Evolutionary conservation across 64 coral and sea anemone genomes (phyloP).

Genomic region (Cladopsammia gracilis): DNA sequence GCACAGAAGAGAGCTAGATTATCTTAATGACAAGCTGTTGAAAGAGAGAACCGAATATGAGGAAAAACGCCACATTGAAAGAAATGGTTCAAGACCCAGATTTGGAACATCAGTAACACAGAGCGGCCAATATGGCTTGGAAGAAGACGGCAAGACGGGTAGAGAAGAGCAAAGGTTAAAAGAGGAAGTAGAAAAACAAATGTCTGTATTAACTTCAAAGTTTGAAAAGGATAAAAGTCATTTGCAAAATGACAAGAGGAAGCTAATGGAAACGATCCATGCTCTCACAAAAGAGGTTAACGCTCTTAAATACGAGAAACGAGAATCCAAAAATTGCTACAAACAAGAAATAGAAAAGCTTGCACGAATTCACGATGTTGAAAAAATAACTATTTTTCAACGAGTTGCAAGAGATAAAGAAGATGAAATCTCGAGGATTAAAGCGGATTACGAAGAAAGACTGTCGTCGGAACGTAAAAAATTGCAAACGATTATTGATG

Average conservation of each 20-base stretch:
- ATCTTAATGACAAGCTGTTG: conserved; percentile 54
- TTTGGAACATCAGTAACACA: neutral
- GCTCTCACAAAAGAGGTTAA: conserved; percentile 70
- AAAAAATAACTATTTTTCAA: conserved; percentile 70
- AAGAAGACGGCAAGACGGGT: neutral
- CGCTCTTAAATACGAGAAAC: conserved; percentile 68
- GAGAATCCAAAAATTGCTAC: conserved; percentile 9
- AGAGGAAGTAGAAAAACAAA: neutral
- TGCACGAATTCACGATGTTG: conserved; percentile 60
- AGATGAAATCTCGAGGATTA: conserved; percentile 72
- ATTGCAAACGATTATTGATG: conserved; percentile 67
- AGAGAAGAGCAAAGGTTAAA: neutral
- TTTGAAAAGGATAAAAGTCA: neutral
- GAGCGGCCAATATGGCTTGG: neutral
- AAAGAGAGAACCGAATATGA: conserved; percentile 75
- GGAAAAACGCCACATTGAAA: conserved; percentile 40
- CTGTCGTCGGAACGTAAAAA: conserved; percentile 66
- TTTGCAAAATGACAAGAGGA: conserved; percentile 66
- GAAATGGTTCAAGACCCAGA: conserved; percentile 5
- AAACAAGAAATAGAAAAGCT: conserved; percentile 66
- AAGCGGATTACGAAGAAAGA: conserved; percentile 56
- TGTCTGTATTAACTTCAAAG: neutral
- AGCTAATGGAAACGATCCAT: conserved; percentile 69
- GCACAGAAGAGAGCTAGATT: conserved; percentile 37
- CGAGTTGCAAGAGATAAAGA: conserved; percentile 68